These are phyloP conservation scores for Melanotaenia duboulayi DNA, from an alignment of 2,113 vertebrate genomes.

Conservation along the genomic window DNA sequence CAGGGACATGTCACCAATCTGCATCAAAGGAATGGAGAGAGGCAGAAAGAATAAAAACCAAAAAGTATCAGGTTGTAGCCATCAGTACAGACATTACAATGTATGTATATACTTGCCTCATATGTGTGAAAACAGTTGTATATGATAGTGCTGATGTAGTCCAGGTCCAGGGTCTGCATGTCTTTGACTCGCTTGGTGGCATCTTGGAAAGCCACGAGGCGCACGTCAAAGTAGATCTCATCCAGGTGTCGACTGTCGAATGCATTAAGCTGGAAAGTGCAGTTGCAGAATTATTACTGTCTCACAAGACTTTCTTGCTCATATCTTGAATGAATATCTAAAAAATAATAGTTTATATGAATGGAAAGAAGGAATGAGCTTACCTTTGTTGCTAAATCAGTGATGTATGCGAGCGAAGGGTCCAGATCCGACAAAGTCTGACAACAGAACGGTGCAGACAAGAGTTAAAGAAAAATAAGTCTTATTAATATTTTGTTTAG, in stretches of 20 bases:
- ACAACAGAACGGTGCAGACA: constrained; percentile 1
- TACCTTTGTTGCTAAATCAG: constrained; percentile 89
- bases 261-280: constrained; percentile 87
- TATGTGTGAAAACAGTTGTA: constrained; percentile 96
- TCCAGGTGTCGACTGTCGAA: constrained; percentile 94
- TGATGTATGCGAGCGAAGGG: constrained; percentile 86
- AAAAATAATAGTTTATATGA: too few species aligned
- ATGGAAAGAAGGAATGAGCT: not conserved
- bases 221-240: constrained; percentile 93
- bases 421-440: constrained; percentile 92
- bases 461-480: too few species aligned
- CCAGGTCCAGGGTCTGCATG: constrained; percentile 88
- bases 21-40: not conserved
- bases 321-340: too few species aligned
- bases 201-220: constrained; percentile 90
- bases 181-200: constrained; percentile 83
- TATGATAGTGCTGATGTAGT: constrained; percentile 87
- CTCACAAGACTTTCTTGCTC: too few species aligned
- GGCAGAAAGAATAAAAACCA: not conserved
- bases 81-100: too few species aligned
- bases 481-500: too few species aligned
- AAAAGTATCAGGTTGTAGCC: fast-evolving
- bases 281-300: too few species aligned
- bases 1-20: constrained; percentile 97
- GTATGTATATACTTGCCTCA: constrained; percentile 80